Evolutionary conservation across 1,140 invertebrate genomes (phyloP), one percentile per base, ranked within the genome.

Genomic region (Drosophila setifemur): DNA sequence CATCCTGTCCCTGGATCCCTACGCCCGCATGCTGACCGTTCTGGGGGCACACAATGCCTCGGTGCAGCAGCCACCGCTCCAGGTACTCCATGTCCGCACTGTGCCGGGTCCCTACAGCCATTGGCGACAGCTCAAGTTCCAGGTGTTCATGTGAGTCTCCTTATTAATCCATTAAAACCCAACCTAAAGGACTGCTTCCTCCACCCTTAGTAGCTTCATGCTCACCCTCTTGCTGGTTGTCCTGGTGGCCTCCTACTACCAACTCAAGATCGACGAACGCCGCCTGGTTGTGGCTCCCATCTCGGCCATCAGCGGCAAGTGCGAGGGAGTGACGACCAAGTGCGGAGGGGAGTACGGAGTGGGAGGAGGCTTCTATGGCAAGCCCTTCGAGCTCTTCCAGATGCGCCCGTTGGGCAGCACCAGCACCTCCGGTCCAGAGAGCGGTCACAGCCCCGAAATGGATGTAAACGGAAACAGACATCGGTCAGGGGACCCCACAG

Each of bases 61-160:
- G 28, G 47, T 57, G 16, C 74, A 61, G 37, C 67, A 86, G 21
- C 73, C 73, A n/a, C 86, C 66, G 9, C 31, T 87, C 12, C 73
- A 87, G 29, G 92, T 96, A 2, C 87, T 95, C 9, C 92, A 91
- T 29, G 93, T 96, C 3, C 92, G 95, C 28, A 91, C 92, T 0
- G 94, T 96, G 3, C 95, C 95, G 1, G 95, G 93, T 31, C 88
- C 92, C 33, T 96, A 96, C 75, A 92, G 92, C 11, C 78, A 94
- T 16, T 92, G 93, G 79, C 83, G 90, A 6, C 95, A 96, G 90
- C 88, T 92, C 7, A 96, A 95, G 88, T 92, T 96, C 57, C 94
- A 94, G 79, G 92, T 96, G 57, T 91, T 96, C 26, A 92, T 93
- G 95, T 96, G 91, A 93, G 93, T 92, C 11, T 0, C 1, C 4